Conservation (phyloP, 2,888 invertebrate species). For the Amphipyra tragopoginis region DNA sequence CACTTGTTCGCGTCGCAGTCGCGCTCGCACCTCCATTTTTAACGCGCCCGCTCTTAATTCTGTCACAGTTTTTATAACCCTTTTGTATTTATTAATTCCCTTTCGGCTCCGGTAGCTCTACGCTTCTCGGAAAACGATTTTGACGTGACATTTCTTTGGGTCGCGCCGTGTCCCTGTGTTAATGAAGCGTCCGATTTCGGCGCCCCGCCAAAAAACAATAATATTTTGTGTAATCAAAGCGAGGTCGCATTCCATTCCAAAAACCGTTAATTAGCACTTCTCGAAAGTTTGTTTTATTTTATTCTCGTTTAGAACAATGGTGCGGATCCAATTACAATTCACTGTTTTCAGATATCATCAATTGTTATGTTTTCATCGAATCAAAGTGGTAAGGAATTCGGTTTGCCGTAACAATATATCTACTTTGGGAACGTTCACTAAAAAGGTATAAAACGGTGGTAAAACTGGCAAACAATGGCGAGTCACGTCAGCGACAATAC, state of each 20-base stretch:
- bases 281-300: constrained; percentile 35
- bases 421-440: constrained; percentile 56
- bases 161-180: constrained; percentile 82
- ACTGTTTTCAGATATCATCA: constrained; percentile 39
- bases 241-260: constrained; percentile 66
- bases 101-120: constrained; percentile 88
- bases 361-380: constrained; percentile 46
- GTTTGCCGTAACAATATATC: constrained; percentile 48
- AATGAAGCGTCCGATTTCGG: constrained; percentile 88
- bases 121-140: constrained; percentile 87
- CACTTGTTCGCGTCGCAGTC: constrained; percentile 88
- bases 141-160: constrained; percentile 87
- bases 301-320: constrained; percentile 22
- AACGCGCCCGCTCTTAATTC: constrained; percentile 88
- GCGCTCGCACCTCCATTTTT: constrained; percentile 82
- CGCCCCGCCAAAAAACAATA: constrained; percentile 77
- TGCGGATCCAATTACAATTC: constrained; percentile 20
- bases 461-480: constrained; percentile 80
- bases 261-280: constrained; percentile 65
- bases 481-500: constrained; percentile 72
- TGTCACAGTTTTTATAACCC: constrained; percentile 89
- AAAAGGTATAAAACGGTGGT: constrained; percentile 74
- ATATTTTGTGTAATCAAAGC: constrained; percentile 74
- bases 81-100: constrained; percentile 89
- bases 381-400: constrained; percentile 37